Percentiles rank a stretch among this genome's conserved stretches.
phyloP scores from a whole-genome alignment of 2,888 invertebrate genomes.

The Byasa hedistus region DNA sequence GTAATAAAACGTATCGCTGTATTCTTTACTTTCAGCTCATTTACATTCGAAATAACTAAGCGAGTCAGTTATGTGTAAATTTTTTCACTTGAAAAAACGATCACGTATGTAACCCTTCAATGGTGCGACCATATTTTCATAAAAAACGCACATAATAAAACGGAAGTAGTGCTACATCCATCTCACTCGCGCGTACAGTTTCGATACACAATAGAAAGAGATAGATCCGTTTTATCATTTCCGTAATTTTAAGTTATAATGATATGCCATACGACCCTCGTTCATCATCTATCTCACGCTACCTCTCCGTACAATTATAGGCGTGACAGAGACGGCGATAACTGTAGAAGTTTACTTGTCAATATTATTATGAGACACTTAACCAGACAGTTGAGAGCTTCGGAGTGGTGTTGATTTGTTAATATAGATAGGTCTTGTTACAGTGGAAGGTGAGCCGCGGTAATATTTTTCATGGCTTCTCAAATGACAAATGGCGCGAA shows the following conservation, averaged over 20 bases:
- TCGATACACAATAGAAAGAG: slow-evolving; percentile 42
- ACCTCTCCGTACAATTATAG: slow-evolving; percentile 28
- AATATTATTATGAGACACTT: slow-evolving; percentile 37
- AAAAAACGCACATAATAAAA: slow-evolving; percentile 37
- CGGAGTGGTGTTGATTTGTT: slow-evolving; percentile 34
- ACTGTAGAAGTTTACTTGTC: slow-evolving; percentile 31
- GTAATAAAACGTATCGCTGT: slow-evolving; percentile 26
- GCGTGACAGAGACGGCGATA: slow-evolving; percentile 40
- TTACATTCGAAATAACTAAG: slow-evolving; percentile 32
- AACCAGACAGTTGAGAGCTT: slow-evolving; percentile 43
- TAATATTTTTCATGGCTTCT: slow-evolving; percentile 52
- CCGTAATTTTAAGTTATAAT: slow-evolving; percentile 51
- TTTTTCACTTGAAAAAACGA: slow-evolving; percentile 38
- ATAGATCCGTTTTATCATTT: slow-evolving; percentile 40
- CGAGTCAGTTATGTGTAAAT: slow-evolving; percentile 28
- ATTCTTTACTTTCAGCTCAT: slow-evolving; percentile 30
- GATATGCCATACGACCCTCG: slow-evolving; percentile 66
- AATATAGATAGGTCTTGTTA: slow-evolving; percentile 40
- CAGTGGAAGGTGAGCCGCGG: slow-evolving; percentile 37
- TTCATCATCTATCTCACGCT: slow-evolving; percentile 43
- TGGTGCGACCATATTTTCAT: slow-evolving; percentile 45
- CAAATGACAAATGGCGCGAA: slow-evolving; percentile 49
- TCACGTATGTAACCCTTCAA: slow-evolving; percentile 37
- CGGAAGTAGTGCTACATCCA: slow-evolving; percentile 5
- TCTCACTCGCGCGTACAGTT: slow-evolving; percentile 22